Evolutionary conservation across 2,888 invertebrate species (phyloP), one percentile per base, ranked within the genome.

Genomic region (Calliopum simillimum): DNA sequence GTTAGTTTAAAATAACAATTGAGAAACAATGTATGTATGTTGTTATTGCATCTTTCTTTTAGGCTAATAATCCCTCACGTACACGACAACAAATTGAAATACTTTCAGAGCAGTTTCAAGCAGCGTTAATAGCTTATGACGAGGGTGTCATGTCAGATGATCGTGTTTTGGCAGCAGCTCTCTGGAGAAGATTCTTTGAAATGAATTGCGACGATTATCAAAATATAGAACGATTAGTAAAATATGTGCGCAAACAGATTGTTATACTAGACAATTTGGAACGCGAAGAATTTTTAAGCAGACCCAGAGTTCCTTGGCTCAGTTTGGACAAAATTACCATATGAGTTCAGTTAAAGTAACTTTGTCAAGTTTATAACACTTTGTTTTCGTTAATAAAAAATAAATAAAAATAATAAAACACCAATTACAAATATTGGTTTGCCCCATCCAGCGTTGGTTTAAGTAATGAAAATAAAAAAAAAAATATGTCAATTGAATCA

Each of bases 161-260:
- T 81, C 90, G 88, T 78, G 87, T 92, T 6, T 84, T 97, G 74
- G 96, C 97, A 43, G 91, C 90, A 23, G 94, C 96, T 0, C 78
- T 97, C 14, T 97, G 97, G 97, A 89, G 94, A 76, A 89, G 94
- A 74, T 90, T 97, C 82, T 94, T 94, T 78, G 89, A 89, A 75
- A 88, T 89, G 77, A 86, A 90, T 51, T 88, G 90, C 78, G 88
- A 89, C n/a, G 88, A 92, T 78, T 90, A 91, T 14, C 88, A 88
- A 75, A 82, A 90, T 71, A 79, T 97, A 71, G 95, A 94, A 79
- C 88, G 86, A 66, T 85, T 96, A 78, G 90, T 96, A 0, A 89
- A 89, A 80, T 95, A 94, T 81, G 89, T 96, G 64, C 89, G 96
- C 71, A 90, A 91, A 85, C 94, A 95, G 88, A 91, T 94, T 59